phyloP scores from a whole-genome alignment of 30 jellyfish, hydroid and myxozoan species.

The Nemopilema nomurai region DNA sequence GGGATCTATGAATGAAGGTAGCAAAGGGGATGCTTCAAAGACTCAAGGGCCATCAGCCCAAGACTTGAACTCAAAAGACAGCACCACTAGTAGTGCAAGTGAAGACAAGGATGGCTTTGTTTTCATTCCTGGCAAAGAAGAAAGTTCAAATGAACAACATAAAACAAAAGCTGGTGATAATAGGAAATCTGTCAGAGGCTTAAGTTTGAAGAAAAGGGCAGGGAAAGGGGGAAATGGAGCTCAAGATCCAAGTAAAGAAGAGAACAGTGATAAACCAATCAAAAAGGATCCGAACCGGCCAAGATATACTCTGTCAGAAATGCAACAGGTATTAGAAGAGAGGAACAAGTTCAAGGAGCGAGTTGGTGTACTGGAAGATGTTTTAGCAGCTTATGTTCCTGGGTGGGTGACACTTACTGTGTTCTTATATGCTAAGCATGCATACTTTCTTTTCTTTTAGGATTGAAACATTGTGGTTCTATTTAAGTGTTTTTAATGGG shows the following conservation, averaged over 20 bases:
- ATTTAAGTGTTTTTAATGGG: too few relatives aligned
- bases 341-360: conserved; percentile 81
- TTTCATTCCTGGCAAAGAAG: conserved; percentile 8
- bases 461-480: too few relatives aligned
- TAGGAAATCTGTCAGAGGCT: not conserved
- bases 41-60: not conserved
- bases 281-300: conserved; percentile 98
- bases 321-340: conserved; percentile 94
- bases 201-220: not conserved
- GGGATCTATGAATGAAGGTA: not conserved
- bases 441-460: too few relatives aligned
- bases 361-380: conserved; percentile 83
- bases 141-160: not conserved
- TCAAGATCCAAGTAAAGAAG: not conserved
- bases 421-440: too few relatives aligned
- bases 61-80: not conserved
- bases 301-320: conserved; percentile 88
- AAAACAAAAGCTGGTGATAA: too few relatives aligned
- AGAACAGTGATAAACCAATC: conserved; percentile 21
- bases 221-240: not conserved
- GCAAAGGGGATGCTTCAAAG: not conserved
- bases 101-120: conserved; percentile 34
- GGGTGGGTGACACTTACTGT: too few relatives aligned
- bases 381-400: conserved; percentile 64
- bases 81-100: not conserved